phyloP scores from a whole-genome alignment of 2,113 vertebrate genomes.

The Carettochelys insculpta region DNA sequence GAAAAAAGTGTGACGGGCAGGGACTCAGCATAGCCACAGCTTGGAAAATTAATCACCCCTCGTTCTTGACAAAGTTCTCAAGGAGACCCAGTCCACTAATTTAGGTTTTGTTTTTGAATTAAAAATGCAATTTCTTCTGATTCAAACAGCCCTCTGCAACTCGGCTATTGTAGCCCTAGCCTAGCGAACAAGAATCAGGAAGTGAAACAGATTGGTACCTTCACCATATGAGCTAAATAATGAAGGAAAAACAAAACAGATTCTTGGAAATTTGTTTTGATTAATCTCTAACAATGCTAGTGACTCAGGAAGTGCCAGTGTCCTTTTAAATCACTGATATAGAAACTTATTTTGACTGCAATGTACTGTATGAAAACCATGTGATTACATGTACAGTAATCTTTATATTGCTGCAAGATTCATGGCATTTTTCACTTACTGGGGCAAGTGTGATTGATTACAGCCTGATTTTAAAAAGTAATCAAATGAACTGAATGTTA shows the following conservation, averaged over 20 bases:
- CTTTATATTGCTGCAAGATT: slow-evolving; percentile 15
- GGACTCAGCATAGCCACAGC: background rate
- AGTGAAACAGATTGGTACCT: background rate
- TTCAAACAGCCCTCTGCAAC: rapidly evolving
- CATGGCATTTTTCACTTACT: background rate
- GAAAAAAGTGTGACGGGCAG: background rate
- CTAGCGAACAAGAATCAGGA: background rate
- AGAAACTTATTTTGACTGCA: background rate
- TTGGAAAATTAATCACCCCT: background rate
- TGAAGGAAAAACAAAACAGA: background rate
- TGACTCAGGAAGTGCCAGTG: background rate
- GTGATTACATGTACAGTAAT: background rate
- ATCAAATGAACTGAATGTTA: background rate
- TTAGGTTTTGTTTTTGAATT: background rate
- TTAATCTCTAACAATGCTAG: background rate
- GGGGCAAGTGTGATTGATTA: slow-evolving; percentile 29
- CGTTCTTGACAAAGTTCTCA: background rate
- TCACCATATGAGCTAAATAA: background rate
- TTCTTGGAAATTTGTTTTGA: background rate
- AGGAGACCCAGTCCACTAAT: slow-evolving; percentile 7
- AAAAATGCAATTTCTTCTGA: background rate
- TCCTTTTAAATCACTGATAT: rapidly evolving
- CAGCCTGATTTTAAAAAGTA: slow-evolving; percentile 21
- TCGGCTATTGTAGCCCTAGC: background rate
- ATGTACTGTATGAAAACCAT: background rate